Conservation (phyloP, 2,113 vertebrate genomes). For the Stigmatopora argus region DNA sequence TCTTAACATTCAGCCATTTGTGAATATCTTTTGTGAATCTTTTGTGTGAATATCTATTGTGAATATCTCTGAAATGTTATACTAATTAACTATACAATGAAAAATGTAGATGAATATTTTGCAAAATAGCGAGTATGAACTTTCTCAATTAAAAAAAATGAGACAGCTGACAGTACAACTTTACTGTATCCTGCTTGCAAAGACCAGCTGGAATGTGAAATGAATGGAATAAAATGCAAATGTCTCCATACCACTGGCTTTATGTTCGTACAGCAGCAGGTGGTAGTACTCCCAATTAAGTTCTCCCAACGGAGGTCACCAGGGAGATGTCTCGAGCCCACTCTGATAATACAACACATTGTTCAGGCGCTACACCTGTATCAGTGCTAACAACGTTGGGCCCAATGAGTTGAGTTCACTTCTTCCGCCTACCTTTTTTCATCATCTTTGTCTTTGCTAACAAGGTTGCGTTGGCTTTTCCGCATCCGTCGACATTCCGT, state of each 20-base stretch:
- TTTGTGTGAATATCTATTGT: too few relatives aligned
- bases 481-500: constrained; percentile 28
- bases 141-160: too few relatives aligned
- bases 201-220: constrained; percentile 1
- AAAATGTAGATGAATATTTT: too few relatives aligned
- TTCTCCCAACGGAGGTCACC: constrained; percentile 33
- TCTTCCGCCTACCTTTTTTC: constrained; percentile 29
- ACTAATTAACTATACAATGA: too few relatives aligned
- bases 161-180: too few relatives aligned
- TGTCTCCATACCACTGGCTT: too few relatives aligned
- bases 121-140: too few relatives aligned
- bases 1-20: too few relatives aligned
- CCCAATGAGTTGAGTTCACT: constrained; percentile 31
- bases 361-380: constrained; percentile 29
- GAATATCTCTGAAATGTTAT: too few relatives aligned
- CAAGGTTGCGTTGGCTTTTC: constrained; percentile 32
- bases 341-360: constrained; percentile 35
- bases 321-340: constrained; percentile 10
- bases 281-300: constrained; percentile 31
- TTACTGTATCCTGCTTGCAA: not conserved
- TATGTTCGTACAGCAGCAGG: constrained; percentile 28
- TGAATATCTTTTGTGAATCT: too few relatives aligned
- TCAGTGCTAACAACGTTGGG: constrained; percentile 42
- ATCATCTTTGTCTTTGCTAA: constrained; percentile 43
- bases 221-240: too few relatives aligned